Evolutionary conservation across 1,140 invertebrate species (phyloP).

Genomic region (Caenorhabditis remanei): DNA sequence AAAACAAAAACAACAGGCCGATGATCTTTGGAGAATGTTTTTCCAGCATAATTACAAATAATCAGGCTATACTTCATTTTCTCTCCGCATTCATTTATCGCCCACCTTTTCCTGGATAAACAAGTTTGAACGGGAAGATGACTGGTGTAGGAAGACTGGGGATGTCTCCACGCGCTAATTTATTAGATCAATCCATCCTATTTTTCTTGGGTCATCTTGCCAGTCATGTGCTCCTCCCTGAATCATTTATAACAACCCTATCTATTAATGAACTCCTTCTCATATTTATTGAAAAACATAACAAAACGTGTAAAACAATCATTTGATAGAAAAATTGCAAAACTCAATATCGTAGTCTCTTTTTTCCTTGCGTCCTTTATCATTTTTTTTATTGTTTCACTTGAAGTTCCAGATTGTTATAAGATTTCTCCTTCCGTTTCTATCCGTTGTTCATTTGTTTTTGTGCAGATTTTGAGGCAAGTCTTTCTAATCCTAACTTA

Average conservation of each 20-base stretch:
- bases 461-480: slow-evolving; percentile 29
- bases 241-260: not conserved
- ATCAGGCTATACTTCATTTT: not conserved
- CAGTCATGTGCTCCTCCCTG: not conserved
- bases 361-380: not conserved
- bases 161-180: not conserved
- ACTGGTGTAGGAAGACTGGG: not conserved
- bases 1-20: not conserved
- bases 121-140: not conserved
- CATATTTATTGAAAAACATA: not conserved
- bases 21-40: not conserved
- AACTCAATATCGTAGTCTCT: slow-evolving; percentile 1
- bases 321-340: not conserved
- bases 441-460: too few species aligned
- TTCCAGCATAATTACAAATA: not conserved
- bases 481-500: slow-evolving; percentile 42
- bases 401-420: not conserved
- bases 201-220: not conserved
- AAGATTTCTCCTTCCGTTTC: not conserved
- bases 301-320: not conserved
- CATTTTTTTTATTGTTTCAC: not conserved
- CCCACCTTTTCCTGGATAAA: not conserved
- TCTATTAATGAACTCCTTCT: not conserved
- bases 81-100: not conserved
- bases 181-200: not conserved